Base-by-base conservation (phyloP, 1,140 invertebrate genomes). In the Trichomalopsis sarcophagae region DNA sequence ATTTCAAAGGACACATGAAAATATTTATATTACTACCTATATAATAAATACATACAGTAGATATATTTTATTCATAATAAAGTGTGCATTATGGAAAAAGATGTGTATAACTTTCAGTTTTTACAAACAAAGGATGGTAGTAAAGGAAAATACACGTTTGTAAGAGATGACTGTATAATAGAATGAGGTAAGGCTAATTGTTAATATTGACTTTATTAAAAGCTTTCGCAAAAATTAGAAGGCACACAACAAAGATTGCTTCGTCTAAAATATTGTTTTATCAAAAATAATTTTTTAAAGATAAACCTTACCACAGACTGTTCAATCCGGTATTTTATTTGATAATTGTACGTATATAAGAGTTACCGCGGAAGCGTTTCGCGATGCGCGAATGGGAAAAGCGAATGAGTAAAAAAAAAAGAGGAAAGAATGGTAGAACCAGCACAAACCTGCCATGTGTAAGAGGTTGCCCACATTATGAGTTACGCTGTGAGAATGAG, bases 391-490 rank as follows among this genome's bases (percentile, higher is more conserved):
- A 68, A 77, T 76, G 44, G 27, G 40, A 82, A 36, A 77, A 80
- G 68, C 62, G 55, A 7, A 79, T 74, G 17, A 66, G 14, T 44
- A 27, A 47, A 86, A 40, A 86, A 40, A 75, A 76, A 68, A 82
- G 17, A 44, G 68, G 23, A 78, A 33, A 80, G 27, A 17, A 44
- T 55, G 50, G 27, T 66, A 62, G 2, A 69, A 71, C 23, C 30
- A 86, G 81, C 86, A 93, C 93, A 90, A 92, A 96, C 95, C 95
- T 95, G 97, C 97, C 95, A 96, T 97, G 91, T 97, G 96, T 93
- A 98, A 96, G 89, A 98, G 94, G 92, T 96, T 96, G 87, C 96
- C 96, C 86, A 97, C 95, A 90, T 95, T 95, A 90, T 95, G 95
- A 88, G 94, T 93, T 87, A 94, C 93, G 92, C 93, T 94, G 93